phyloP scores from a whole-genome alignment of 92 coral and sea anemone species.

The Porites rus region DNA sequence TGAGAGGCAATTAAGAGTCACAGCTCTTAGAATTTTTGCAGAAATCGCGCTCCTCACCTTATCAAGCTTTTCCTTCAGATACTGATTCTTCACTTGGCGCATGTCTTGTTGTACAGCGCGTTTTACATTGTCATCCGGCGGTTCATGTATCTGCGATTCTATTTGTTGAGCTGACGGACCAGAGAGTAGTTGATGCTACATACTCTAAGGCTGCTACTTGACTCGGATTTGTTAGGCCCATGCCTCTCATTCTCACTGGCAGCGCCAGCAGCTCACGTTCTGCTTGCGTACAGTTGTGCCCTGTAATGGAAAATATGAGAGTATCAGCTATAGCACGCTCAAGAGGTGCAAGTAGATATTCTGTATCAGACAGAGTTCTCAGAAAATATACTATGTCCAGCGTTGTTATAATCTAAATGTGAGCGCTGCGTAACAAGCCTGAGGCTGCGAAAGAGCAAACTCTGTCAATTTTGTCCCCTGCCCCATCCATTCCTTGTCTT shows the following conservation, averaged over 20 bases:
- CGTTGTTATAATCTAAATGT: not conserved
- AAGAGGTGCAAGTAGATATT: no score
- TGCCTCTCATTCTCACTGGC: no score
- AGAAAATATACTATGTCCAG: no score
- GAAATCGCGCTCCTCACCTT: no score
- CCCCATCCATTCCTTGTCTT: not conserved
- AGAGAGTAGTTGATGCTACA: slow-evolving; percentile 13
- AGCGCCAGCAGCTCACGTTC: not conserved
- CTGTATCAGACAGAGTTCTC: no score
- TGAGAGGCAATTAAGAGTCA: no score
- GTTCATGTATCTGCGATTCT: slow-evolving; percentile 16
- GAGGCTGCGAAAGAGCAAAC: no score
- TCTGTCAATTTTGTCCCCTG: not conserved
- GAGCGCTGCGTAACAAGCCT: not conserved
- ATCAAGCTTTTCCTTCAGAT: no score
- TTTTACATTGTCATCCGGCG: not conserved
- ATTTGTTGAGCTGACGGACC: slow-evolving; percentile 20
- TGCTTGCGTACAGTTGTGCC: not conserved
- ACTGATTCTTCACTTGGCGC: not conserved
- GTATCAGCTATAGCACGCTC: no score
- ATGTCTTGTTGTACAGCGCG: not conserved
- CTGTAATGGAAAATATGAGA: no score
- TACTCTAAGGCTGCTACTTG: slow-evolving; percentile 10
- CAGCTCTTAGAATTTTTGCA: no score
- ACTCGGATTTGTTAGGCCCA: slow-evolving; percentile 9